These are phyloP conservation scores for Helicoverpa armigera DNA, from an alignment of 1,140 invertebrate species.

Conservation along the genomic window DNA sequence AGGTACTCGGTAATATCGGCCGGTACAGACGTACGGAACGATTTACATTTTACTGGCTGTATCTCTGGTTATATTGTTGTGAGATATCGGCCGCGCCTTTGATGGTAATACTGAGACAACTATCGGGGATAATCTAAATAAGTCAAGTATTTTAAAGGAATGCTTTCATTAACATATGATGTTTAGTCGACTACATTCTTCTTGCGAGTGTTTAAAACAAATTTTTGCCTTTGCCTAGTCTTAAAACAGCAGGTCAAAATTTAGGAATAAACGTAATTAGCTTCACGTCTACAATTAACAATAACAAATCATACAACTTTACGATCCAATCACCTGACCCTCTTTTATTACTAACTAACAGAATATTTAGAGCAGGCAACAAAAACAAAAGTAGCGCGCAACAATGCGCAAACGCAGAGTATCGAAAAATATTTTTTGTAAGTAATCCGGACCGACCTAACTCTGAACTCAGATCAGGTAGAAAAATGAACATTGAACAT, in stretches of 20 bases:
- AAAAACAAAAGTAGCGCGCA: slow-evolving; percentile 17
- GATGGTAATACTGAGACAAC: slow-evolving; percentile 9
- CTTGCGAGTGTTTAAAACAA: too few species aligned
- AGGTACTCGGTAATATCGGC: slow-evolving; percentile 73
- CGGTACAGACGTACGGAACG: slow-evolving; percentile 31
- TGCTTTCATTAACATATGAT: neutral
- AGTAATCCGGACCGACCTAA: slow-evolving; percentile 59
- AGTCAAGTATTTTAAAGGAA: neutral
- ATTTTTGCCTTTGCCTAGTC: too few species aligned
- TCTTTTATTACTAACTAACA: slow-evolving; percentile 39
- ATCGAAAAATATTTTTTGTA: slow-evolving; percentile 43
- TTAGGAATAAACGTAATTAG: neutral
- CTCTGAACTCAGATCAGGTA: slow-evolving; percentile 72
- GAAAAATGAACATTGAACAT: slow-evolving; percentile 80
- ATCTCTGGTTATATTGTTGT: slow-evolving; percentile 25
- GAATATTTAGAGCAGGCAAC: slow-evolving; percentile 28
- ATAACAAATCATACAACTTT: slow-evolving; percentile 34
- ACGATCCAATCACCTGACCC: slow-evolving; percentile 21
- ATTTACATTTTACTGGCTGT: slow-evolving; percentile 23
- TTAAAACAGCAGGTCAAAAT: neutral
- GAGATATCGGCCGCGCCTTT: slow-evolving; percentile 23
- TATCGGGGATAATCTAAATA: neutral
- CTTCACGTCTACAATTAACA: neutral
- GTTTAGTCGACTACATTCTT: too few species aligned
- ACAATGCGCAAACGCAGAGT: slow-evolving; percentile 35